These are phyloP conservation scores for Eulemur rufifrons DNA, from an alignment of 2,113 vertebrate genomes.

Conservation along the genomic window DNA sequence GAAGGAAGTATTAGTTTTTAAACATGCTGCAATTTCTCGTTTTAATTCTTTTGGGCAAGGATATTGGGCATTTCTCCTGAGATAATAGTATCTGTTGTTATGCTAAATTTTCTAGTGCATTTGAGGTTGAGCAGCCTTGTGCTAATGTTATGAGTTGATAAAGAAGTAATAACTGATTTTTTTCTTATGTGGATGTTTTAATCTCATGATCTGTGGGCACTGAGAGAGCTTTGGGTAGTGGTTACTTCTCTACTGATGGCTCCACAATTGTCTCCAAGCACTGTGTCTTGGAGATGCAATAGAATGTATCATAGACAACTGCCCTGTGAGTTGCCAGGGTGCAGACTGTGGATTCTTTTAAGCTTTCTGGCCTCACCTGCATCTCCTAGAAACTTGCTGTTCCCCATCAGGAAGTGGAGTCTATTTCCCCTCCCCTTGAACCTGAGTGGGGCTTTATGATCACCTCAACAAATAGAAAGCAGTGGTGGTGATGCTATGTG, in stretches of 20 bases:
- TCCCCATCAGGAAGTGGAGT: neutral
- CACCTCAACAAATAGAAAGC: neutral
- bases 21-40: neutral
- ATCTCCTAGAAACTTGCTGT: neutral
- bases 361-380: neutral
- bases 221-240: neutral
- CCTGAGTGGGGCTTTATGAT: neutral
- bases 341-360: neutral
- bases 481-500: no score
- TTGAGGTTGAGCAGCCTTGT: neutral
- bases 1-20: neutral
- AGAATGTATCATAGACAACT: neutral
- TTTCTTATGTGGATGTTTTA: neutral
- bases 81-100: neutral
- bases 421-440: neutral
- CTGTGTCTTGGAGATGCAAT: neutral
- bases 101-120: neutral
- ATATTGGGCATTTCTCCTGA: neutral
- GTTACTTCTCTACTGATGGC: neutral
- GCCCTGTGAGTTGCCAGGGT: neutral
- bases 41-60: conserved; percentile 56
- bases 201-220: neutral
- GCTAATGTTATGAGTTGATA: neutral
- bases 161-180: neutral
- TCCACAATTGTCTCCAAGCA: neutral